Conservation (phyloP, 2,113 vertebrate genomes). For the Alectura lathami region DNA sequence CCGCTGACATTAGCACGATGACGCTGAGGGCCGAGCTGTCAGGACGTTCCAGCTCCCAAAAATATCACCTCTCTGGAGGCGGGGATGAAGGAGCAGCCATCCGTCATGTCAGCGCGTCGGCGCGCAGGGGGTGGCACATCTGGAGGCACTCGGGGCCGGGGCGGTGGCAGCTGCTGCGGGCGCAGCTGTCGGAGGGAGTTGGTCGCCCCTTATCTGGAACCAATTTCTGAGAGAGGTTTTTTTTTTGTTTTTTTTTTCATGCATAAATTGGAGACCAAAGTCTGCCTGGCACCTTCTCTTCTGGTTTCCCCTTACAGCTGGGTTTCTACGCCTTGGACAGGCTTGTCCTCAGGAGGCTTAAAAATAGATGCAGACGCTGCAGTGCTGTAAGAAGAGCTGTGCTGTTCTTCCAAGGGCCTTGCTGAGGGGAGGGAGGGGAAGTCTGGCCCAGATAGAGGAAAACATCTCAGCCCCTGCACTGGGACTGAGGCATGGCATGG, state of each 20-base stretch:
- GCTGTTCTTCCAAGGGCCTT: neutral
- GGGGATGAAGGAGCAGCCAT: neutral
- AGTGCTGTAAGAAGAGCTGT: rapidly evolving
- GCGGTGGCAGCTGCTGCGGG: slow-evolving; percentile 1
- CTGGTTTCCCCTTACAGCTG: slow-evolving; percentile 26
- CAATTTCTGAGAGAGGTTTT: neutral
- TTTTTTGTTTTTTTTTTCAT: neutral
- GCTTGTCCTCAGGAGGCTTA: neutral
- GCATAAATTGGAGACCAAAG: neutral
- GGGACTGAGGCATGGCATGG: rapidly evolving
- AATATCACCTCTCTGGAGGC: neutral
- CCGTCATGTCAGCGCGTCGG: neutral
- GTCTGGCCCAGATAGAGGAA: neutral
- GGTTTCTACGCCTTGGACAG: neutral
- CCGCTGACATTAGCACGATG: neutral
- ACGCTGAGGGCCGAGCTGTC: neutral
- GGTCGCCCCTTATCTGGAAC: slow-evolving; percentile 36
- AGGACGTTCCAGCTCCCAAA: neutral
- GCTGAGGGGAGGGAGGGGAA: neutral
- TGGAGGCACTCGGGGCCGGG: neutral
- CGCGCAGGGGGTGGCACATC: neutral
- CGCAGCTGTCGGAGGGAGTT: neutral
- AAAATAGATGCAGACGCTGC: slow-evolving; percentile 15
- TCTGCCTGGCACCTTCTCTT: slow-evolving; percentile 25
- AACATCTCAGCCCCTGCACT: neutral